Base-by-base conservation (phyloP, 2,113 vertebrate genomes). In the Hypomesus transpacificus region DNA sequence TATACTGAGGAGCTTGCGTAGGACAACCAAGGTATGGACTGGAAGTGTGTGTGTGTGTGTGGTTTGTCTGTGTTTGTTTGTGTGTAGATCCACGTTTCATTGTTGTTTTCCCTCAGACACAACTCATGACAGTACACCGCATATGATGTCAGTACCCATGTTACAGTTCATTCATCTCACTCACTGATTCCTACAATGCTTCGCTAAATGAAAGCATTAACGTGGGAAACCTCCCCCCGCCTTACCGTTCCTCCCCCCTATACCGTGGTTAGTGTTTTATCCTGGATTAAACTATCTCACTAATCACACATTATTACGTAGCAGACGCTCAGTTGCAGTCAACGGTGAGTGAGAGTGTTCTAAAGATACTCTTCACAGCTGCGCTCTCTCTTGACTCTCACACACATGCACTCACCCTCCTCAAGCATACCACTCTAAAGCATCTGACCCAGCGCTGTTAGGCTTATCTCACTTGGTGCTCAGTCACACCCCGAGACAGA, bases 1-100 rank as follows among this genome's bases (percentile, higher is more conserved):
- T 74, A 94, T 98, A 73, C 85, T 98, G 0, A 91, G 94, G 68
- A 98, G 96, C 83, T 87, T 98, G 13, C 89, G 97, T 21, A 93
- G 96, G 83, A 94, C 92, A 56, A 91, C 94, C 7, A 98, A 96
- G 95, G 96, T 97, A 82, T 75, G 8, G 9, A 46, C 9, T 46
- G 39, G 39, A 46, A 46, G 9, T 9, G 39, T 11, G 39, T 46
- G 39, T 34, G 85, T 87, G 53, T 58, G 51, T 34, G 56, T 60
- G 14, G 22, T 5, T 50, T 13, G 52, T 66, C 20, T 66, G 31
- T 52, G 66, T 68, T 28, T 31, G 71, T 68, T 34, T 34, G 58
- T 53, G 34, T 39, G n/a, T 34, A 34, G 31, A 34, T 34, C 31
- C 31, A 4, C 6, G 31, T 6, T 34, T 34, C 31, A 34, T 34